These are phyloP conservation scores for Tenodera sinensis DNA, from an alignment of 2,888 invertebrate genomes.

Conservation along the genomic window DNA sequence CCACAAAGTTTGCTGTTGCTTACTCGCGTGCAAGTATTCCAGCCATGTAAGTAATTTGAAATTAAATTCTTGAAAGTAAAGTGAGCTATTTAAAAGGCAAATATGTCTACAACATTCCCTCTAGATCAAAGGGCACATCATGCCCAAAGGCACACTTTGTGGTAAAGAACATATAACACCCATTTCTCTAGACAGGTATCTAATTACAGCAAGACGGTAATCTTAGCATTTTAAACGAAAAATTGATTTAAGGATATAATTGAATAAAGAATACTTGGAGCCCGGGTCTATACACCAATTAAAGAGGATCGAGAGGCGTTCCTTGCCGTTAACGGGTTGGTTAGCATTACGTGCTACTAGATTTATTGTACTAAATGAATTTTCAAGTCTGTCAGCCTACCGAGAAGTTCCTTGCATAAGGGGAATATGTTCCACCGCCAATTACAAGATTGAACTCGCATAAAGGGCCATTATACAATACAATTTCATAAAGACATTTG, in stretches of 20 bases:
- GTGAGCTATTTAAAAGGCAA: background rate
- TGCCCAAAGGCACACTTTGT: background rate
- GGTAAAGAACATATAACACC: too few relatives aligned
- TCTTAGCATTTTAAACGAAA: constrained; percentile 1
- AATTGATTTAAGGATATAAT: background rate
- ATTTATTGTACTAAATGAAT: constrained; percentile 12
- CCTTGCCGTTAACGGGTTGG: background rate
- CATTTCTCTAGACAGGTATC: background rate
- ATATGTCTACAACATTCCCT: background rate
- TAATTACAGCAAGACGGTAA: background rate
- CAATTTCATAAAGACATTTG: too few relatives aligned
- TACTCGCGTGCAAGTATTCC: too few relatives aligned
- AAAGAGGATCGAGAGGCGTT: background rate
- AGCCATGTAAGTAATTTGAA: too few relatives aligned
- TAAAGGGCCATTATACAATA: too few relatives aligned
- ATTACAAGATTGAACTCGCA: background rate
- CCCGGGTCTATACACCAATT: background rate
- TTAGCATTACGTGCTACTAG: background rate
- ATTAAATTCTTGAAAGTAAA: background rate
- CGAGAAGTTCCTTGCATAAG: background rate
- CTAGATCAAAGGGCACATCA: background rate
- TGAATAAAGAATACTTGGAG: background rate
- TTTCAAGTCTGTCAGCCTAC: background rate
- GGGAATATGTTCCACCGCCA: background rate
- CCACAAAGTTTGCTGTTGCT: too few relatives aligned